Percentiles rank a stretch among this genome's conserved stretches.
Conservation (phyloP, 2,113 vertebrate genomes). For the Hippocampus comes region DNA sequence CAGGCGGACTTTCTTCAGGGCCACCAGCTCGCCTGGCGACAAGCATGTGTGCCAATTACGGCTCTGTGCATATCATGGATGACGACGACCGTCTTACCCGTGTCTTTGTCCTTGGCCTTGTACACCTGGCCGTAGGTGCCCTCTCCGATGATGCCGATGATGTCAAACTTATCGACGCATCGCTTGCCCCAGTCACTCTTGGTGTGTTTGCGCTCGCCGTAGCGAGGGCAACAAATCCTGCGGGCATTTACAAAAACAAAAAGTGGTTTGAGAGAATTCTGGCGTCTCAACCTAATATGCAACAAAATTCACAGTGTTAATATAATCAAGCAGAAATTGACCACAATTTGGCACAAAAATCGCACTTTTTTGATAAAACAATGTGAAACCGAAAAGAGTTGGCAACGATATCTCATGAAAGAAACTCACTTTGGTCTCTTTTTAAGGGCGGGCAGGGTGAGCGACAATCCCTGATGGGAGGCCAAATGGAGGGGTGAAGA, state of each 20-base stretch:
- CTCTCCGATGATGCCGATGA: conserved; percentile 96
- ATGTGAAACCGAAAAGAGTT: too few species aligned
- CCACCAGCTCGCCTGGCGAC: conserved; percentile 86
- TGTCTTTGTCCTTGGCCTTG: conserved; percentile 98
- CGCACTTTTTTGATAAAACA: too few species aligned
- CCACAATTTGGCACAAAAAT: too few species aligned
- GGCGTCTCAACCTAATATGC: background rate
- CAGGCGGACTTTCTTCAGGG: conserved; percentile 94
- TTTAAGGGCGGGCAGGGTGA: conserved; percentile 83
- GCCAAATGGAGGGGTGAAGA: conserved; percentile 89
- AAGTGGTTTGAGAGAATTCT: background rate
- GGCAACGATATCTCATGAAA: background rate
- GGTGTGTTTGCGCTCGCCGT: conserved; percentile 92
- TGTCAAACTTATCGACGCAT: conserved; percentile 97
- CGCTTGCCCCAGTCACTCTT: conserved; percentile 97
- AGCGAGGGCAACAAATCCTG: conserved; percentile 98
- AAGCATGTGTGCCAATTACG: background rate
- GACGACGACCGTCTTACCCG: conserved; percentile 71
- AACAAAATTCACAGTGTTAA: background rate
- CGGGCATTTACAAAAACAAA: background rate
- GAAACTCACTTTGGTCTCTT: conserved; percentile 97
- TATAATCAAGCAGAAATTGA: too few species aligned
- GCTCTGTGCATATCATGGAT: background rate
- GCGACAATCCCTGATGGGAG: conserved; percentile 79
- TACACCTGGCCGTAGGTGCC: conserved; percentile 98